phyloP scores from a whole-genome alignment of 2,888 invertebrate species.

The Phyto melanocephala region DNA sequence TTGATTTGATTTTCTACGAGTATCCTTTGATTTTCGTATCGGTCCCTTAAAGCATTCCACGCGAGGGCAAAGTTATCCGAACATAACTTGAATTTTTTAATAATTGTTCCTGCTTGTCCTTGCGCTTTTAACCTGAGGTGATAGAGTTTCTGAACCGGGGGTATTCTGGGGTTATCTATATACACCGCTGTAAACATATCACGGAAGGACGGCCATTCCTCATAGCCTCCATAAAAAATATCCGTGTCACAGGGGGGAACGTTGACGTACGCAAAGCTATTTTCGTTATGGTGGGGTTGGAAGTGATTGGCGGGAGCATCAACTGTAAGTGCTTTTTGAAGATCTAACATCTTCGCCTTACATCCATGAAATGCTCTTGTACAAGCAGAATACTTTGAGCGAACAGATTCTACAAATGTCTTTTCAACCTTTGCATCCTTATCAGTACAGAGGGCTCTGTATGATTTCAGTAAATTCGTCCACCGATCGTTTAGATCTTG shows the following conservation, averaged over 20 bases:
- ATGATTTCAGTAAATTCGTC: not conserved
- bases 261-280: not conserved
- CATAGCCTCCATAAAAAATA: not conserved
- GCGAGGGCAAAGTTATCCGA: conserved; percentile 8
- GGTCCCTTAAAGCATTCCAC: conserved; percentile 11
- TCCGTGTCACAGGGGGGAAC: not conserved
- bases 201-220: conserved; percentile 16
- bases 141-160: not conserved
- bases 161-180: not conserved
- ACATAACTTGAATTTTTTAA: not conserved
- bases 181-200: conserved; percentile 20
- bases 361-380: conserved; percentile 7
- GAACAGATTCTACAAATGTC: no score
- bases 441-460: no score
- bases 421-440: no score
- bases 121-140: conserved; percentile 16
- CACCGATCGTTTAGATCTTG: not conserved
- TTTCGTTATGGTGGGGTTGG: no score
- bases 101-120: conserved; percentile 5
- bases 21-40: conserved; percentile 30
- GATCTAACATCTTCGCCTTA: not conserved
- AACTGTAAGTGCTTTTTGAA: no score
- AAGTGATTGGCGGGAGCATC: no score
- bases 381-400: no score
- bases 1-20: conserved; percentile 16